Evolutionary conservation across 2,797 vertebrate species (phyloP), one percentile per base, ranked within the genome.

Genomic region (Sebastes ruberrimus): DNA sequence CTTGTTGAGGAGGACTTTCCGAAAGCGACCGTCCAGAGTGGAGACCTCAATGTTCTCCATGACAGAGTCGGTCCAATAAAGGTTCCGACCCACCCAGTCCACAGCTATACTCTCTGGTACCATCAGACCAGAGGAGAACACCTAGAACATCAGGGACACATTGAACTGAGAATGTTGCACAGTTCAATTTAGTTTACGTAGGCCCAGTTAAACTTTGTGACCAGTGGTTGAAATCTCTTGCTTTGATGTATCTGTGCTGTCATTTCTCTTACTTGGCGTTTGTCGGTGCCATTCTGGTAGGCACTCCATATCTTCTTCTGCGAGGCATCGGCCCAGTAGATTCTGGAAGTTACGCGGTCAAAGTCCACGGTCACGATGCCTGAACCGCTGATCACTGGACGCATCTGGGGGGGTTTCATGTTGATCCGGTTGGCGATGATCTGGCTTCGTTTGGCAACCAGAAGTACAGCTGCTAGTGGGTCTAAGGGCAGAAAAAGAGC

Each of bases 301-400:
- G 96, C 92, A 82, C 96, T 97, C 96, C 95, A 98, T 80, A 98
- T 98, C 93, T 97, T 99, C 83, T 98, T 97, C 82, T 96, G 92
- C 5, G 81, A 88, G 25, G 93, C 91, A 82, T 99, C 98, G 62
- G 97, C 97, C 97, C 97, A 99, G 94, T 97, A 99, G 61, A 99
- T 96, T 74, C 95, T 96, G 77, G 95, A 94, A 11, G 95, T 97
- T 35, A 92, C 1, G 0, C 95, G 95, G 93, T 99, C 98, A 89
- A 99, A 99, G 93, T 99, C 97, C 59, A 99, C 89, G 11, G 97
- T 94, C 53, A 97, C 95, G 27, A 99, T 97, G 80, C 77, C 90
- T 10, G 90, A 95, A 28, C 97, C 97, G 35, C 95, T 95, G 59
- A 96, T 6, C 46, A 97, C 76, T 20, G 97, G 95, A 70, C 68